These are phyloP conservation scores for Peromyscus melanophrys DNA, from an alignment of 2,797 vertebrate species.

Conservation along the genomic window DNA sequence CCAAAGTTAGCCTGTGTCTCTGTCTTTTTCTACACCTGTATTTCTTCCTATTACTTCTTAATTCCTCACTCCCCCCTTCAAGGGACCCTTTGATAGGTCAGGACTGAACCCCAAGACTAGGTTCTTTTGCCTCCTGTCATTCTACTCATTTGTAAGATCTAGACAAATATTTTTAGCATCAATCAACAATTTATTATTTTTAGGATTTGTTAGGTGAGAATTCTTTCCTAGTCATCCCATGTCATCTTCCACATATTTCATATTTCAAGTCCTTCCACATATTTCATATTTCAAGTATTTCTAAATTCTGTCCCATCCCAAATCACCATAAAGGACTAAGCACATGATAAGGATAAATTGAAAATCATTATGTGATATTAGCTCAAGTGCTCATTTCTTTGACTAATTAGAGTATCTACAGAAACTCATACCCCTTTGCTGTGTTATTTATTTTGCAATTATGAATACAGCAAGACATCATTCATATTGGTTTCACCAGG, in stretches of 20 bases:
- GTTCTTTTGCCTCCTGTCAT: not conserved
- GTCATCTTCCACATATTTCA: conserved; percentile 29
- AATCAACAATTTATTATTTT: not conserved
- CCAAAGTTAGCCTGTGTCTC: too few species aligned
- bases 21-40: too few species aligned
- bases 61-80: too few species aligned
- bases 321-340: conserved; percentile 68
- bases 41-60: too few species aligned
- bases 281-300: conserved; percentile 59
- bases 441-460: conserved; percentile 74
- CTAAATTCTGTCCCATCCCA: conserved; percentile 57
- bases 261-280: conserved; percentile 56
- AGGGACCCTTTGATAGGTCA: too few species aligned
- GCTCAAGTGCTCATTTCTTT: conserved; percentile 69
- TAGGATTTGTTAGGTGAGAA: not conserved
- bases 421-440: conserved; percentile 35
- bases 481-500: conserved; percentile 32
- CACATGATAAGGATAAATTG: conserved; percentile 71
- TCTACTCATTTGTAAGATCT: not conserved
- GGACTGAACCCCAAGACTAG: too few species aligned
- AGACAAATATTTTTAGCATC: not conserved
- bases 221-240: not conserved
- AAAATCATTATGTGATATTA: conserved; percentile 72
- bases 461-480: conserved; percentile 60
- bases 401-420: conserved; percentile 73